Evolutionary conservation across 2,113 vertebrate species (phyloP).

Genomic region (Leptocoma aspasia): DNA sequence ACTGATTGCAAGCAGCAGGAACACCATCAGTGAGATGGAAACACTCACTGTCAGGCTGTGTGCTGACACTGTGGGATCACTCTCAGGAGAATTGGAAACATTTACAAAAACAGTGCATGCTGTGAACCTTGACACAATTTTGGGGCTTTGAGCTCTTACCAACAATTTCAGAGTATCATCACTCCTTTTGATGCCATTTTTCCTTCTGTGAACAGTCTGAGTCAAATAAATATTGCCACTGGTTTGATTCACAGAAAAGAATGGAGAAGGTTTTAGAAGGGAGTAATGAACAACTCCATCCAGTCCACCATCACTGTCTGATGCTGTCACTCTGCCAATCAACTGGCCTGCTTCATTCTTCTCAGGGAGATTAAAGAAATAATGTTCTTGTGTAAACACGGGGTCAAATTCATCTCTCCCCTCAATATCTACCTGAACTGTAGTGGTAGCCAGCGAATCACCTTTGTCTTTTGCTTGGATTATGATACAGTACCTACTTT

Average conservation of each 20-base stretch:
- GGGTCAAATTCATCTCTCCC: constrained; percentile 91
- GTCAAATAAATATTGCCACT: constrained; percentile 81
- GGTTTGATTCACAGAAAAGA: constrained; percentile 85
- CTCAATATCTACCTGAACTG: constrained; percentile 81
- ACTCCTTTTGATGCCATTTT: constrained; percentile 39
- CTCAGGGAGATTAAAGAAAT: constrained; percentile 82
- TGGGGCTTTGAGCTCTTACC: constrained; percentile 83
- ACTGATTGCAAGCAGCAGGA: constrained; percentile 76
- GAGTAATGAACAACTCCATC: constrained; percentile 87
- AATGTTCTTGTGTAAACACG: constrained; percentile 83
- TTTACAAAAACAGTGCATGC: constrained; percentile 83
- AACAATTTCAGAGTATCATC: constrained; percentile 74
- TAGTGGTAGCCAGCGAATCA: constrained; percentile 74
- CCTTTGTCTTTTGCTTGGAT: constrained; percentile 89
- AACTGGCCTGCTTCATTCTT: constrained; percentile 69
- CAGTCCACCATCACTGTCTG: constrained; percentile 83
- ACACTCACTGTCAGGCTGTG: constrained; percentile 75
- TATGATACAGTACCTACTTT: constrained; percentile 79
- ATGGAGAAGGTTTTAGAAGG: constrained; percentile 72
- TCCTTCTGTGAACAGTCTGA: constrained; percentile 65
- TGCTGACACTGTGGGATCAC: constrained; percentile 23
- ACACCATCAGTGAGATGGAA: constrained; percentile 67
- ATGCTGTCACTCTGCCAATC: constrained; percentile 85
- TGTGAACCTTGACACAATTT: constrained; percentile 76
- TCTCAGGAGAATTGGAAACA: constrained; percentile 74